phyloP scores from a whole-genome alignment of 1,140 invertebrate genomes.

The Palaemon carinicauda region DNA sequence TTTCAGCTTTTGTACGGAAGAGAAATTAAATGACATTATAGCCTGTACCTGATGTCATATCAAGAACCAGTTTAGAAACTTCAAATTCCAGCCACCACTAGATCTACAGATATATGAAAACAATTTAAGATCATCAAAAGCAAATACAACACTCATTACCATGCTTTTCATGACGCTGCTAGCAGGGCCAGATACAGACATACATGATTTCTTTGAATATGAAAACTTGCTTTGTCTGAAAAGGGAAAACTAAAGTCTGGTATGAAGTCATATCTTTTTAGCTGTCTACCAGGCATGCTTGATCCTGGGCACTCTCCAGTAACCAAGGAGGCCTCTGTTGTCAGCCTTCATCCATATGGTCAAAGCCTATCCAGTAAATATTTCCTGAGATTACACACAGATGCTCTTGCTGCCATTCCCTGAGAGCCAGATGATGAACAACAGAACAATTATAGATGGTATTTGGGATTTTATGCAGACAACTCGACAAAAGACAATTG shows the following conservation, averaged over 20 bases:
- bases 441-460: not conserved
- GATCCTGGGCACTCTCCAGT: not conserved
- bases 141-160: not conserved
- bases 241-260: not conserved
- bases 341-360: conserved; percentile 2
- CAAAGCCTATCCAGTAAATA: not conserved
- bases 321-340: not conserved
- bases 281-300: not conserved
- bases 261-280: not conserved
- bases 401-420: not conserved
- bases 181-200: no score
- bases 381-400: not conserved
- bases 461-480: no score
- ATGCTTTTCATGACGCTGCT: no score
- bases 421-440: not conserved
- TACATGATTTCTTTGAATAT: no score
- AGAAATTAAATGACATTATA: not conserved
- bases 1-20: not conserved
- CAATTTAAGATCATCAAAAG: not conserved
- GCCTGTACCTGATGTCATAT: not conserved
- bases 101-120: not conserved
- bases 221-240: no score
- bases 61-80: not conserved
- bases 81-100: not conserved
- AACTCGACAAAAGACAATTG: no score